phyloP scores from a whole-genome alignment of 2,797 vertebrate species.

The Sebastiscus tertius region DNA sequence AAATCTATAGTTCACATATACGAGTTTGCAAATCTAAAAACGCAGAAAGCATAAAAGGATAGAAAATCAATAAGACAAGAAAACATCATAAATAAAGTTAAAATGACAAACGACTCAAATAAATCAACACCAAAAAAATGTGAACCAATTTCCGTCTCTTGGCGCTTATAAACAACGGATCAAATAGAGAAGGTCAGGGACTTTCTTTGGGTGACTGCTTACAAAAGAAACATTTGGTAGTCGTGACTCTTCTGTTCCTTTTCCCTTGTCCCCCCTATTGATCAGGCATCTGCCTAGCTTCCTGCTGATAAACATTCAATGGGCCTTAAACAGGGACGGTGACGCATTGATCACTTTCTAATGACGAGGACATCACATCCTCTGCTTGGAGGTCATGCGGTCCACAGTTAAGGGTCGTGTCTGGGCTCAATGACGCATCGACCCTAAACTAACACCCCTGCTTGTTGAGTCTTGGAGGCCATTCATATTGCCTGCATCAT shows the following conservation, averaged over 20 bases:
- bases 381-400: constrained; percentile 18
- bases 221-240: constrained; percentile 9
- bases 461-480: constrained; percentile 1
- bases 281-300: constrained; percentile 26
- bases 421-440: constrained; percentile 24
- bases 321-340: constrained; percentile 10
- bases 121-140: neutral
- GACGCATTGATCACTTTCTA: constrained; percentile 36
- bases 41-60: neutral
- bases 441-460: constrained; percentile 19
- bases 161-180: neutral
- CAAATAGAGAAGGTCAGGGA: neutral
- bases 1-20: neutral
- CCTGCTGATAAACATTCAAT: constrained; percentile 30
- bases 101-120: neutral
- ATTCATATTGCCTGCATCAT: neutral
- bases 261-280: constrained; percentile 1
- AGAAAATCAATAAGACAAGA: neutral
- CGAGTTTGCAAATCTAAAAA: neutral
- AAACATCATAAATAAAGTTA: neutral
- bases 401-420: constrained; percentile 7
- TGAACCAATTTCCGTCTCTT: neutral
- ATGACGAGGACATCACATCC: constrained; percentile 21
- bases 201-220: neutral
- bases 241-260: neutral